phyloP scores from a whole-genome alignment of 2,113 vertebrate species.

The Nettapus auritus region DNA sequence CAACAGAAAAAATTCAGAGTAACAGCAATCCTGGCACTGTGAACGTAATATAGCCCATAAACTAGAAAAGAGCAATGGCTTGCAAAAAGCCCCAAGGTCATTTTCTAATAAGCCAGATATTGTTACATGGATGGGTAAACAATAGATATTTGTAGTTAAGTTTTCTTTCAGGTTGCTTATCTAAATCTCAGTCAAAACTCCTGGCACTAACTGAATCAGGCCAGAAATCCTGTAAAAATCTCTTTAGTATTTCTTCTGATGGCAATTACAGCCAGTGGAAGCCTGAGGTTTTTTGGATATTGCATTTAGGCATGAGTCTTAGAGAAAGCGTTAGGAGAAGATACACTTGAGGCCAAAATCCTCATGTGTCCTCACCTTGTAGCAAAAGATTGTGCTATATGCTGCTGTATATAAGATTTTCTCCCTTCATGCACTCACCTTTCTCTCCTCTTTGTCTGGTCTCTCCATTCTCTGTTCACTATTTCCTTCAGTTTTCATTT shows the following conservation, averaged over 20 bases:
- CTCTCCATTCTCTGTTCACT: background rate
- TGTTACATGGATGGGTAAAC: background rate
- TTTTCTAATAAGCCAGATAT: background rate
- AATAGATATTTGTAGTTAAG: background rate
- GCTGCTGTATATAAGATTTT: background rate
- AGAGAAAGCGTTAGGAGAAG: background rate
- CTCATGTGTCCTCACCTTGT: background rate
- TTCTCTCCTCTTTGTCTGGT: background rate
- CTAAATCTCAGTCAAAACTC: background rate
- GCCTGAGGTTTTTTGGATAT: background rate
- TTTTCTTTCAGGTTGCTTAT: background rate
- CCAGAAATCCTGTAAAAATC: background rate
- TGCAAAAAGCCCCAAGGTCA: background rate
- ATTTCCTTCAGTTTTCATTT: background rate
- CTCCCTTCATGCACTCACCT: background rate
- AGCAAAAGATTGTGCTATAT: background rate
- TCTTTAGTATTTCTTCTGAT: background rate
- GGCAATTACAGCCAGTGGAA: background rate
- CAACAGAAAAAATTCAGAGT: background rate
- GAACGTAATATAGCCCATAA: background rate
- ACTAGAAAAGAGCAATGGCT: background rate
- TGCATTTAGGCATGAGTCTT: background rate
- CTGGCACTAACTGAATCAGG: background rate
- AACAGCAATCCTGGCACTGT: background rate
- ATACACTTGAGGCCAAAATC: background rate